Percentiles rank a stretch among this genome's conserved stretches.
Conservation (phyloP, 2,113 vertebrate genomes). For the Chlorodrepanis virens region DNA sequence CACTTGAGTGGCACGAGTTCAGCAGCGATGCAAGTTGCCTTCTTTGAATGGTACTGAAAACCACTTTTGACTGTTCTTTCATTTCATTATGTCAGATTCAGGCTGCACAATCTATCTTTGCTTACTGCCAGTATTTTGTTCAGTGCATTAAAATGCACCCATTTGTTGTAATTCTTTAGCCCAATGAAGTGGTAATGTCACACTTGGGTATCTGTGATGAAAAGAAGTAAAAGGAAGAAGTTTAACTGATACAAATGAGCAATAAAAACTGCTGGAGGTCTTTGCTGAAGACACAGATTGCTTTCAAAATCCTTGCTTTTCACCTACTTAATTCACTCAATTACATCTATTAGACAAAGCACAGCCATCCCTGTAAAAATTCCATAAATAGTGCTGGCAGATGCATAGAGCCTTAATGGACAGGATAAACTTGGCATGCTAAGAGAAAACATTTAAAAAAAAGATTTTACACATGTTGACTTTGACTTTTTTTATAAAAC, state of each 20-base stretch:
- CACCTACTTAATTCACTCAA: background rate
- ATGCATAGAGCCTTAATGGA: background rate
- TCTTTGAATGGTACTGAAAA: background rate
- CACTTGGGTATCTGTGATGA: background rate
- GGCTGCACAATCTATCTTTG: background rate
- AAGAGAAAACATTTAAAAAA: background rate
- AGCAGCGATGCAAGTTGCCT: background rate
- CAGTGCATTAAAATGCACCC: background rate
- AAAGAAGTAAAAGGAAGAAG: background rate
- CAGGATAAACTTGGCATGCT: background rate
- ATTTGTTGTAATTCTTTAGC: background rate
- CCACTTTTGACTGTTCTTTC: background rate
- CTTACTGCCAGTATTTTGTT: background rate
- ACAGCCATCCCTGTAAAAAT: background rate
- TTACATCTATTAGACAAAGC: background rate
- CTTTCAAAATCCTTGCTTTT: background rate
- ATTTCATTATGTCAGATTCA: background rate
- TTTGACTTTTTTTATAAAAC: background rate
- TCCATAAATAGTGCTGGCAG: background rate
- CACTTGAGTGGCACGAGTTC: background rate
- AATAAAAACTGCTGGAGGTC: constrained; percentile 2
- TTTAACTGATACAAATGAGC: background rate
- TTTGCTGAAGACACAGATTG: background rate
- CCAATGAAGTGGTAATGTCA: background rate
- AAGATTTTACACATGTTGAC: background rate